Evolutionary conservation across 2,888 invertebrate species (phyloP).

Genomic region (Drosophila crucigera): DNA sequence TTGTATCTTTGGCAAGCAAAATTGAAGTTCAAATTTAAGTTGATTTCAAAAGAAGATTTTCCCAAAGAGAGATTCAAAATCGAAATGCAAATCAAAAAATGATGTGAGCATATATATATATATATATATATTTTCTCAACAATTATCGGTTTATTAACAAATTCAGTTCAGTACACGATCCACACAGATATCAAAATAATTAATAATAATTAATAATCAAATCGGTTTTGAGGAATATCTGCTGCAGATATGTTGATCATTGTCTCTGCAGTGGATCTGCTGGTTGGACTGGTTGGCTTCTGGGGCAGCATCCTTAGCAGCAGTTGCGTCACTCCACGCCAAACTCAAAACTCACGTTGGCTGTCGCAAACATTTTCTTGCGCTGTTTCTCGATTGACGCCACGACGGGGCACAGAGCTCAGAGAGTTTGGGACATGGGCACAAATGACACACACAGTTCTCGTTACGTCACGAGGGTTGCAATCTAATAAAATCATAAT

Average conservation of each 20-base stretch:
- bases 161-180: background rate
- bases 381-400: conserved; percentile 39
- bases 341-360: background rate
- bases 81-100: background rate
- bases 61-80: background rate
- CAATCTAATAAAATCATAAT: conserved; percentile 79
- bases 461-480: conserved; percentile 57
- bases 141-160: background rate
- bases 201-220: background rate
- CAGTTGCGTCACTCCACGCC: background rate
- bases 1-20: background rate
- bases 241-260: background rate
- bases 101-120: too few species aligned
- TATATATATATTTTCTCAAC: too few species aligned
- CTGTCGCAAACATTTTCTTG: conserved; percentile 47
- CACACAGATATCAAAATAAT: background rate
- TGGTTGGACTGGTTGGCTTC: background rate
- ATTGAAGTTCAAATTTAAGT: background rate
- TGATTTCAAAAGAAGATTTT: too few species aligned
- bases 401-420: conserved; percentile 25
- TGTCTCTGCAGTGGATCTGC: background rate
- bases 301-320: background rate
- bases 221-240: background rate
- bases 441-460: conserved; percentile 45
- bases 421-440: conserved; percentile 9